phyloP scores from a whole-genome alignment of 2,113 vertebrate species.

The Nothobranchius kuhntae region DNA sequence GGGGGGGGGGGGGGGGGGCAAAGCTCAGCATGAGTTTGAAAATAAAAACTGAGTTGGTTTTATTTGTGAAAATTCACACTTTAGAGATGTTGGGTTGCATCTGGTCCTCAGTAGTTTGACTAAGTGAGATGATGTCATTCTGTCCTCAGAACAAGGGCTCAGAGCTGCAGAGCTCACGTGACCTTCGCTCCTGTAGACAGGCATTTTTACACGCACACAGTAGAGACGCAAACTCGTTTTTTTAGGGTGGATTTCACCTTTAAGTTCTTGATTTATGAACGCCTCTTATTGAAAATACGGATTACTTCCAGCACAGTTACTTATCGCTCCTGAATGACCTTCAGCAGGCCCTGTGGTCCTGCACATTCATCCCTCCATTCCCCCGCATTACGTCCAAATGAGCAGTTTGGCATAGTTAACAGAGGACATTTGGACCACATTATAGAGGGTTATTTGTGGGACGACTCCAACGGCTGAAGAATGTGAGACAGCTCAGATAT shows the following conservation, averaged over 20 bases:
- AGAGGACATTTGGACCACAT: conserved; percentile 23
- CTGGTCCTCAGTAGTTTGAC: too few relatives aligned
- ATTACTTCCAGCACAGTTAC: not conserved
- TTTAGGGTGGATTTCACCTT: not conserved
- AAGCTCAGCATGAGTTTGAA: not conserved
- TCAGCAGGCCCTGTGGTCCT: conserved; percentile 11
- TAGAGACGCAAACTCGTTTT: too few relatives aligned
- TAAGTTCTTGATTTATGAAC: too few relatives aligned
- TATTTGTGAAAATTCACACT: too few relatives aligned
- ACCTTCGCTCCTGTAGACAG: not conserved
- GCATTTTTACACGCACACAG: conserved; percentile 1
- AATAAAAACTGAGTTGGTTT: too few relatives aligned
- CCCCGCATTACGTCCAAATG: conserved; percentile 44
- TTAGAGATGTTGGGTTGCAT: too few relatives aligned
- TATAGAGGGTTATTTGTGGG: conserved; percentile 46
- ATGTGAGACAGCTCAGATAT: conserved; percentile 9
- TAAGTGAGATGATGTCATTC: not conserved
- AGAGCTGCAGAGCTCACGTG: not conserved
- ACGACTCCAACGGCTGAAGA: not conserved
- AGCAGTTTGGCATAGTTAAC: conserved; percentile 46
- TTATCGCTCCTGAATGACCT: conserved; percentile 11
- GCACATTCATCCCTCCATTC: conserved; percentile 34
- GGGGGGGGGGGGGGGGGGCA: not conserved
- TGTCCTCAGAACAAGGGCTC: not conserved
- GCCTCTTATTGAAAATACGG: not conserved